These are phyloP conservation scores for Tragelaphus strepsiceros DNA, from an alignment of 2,113 vertebrate genomes.

Conservation along the genomic window DNA sequence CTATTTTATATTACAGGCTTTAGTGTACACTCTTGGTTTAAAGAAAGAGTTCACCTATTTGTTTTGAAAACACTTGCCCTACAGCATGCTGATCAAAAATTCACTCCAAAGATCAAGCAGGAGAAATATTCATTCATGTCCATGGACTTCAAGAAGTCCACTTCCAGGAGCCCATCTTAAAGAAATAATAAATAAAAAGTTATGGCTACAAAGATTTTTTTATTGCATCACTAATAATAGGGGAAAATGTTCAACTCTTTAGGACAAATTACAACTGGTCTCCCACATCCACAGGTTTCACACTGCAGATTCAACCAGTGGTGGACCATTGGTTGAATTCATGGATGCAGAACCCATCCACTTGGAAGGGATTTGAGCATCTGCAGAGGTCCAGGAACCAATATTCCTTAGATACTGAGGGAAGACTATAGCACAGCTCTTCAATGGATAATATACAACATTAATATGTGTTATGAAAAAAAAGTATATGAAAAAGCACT, in stretches of 20 bases:
- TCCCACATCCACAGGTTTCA: not conserved
- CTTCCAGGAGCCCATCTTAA: not conserved
- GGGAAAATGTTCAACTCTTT: not conserved
- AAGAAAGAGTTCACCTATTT: not conserved
- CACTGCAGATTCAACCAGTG: not conserved
- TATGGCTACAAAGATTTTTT: not conserved
- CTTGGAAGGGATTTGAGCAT: not conserved
- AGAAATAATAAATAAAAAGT: not conserved
- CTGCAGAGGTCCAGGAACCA: not conserved
- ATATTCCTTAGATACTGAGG: not conserved
- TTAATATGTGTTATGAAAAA: not conserved
- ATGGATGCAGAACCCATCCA: not conserved
- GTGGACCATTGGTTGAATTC: not conserved
- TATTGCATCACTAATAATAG: not conserved
- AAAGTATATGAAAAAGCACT: not conserved
- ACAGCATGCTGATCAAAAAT: conserved; percentile 10
- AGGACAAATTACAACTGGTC: not conserved
- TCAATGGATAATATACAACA: not conserved
- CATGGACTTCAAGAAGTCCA: not conserved
- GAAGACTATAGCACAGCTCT: not conserved
- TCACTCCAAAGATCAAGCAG: not conserved
- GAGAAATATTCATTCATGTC: not conserved
- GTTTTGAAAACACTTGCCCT: conserved; percentile 3
- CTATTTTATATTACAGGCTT: not conserved
- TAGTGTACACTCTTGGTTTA: not conserved